Conservation (phyloP, 2,113 vertebrate genomes). For the Pristiophorus japonicus region DNA sequence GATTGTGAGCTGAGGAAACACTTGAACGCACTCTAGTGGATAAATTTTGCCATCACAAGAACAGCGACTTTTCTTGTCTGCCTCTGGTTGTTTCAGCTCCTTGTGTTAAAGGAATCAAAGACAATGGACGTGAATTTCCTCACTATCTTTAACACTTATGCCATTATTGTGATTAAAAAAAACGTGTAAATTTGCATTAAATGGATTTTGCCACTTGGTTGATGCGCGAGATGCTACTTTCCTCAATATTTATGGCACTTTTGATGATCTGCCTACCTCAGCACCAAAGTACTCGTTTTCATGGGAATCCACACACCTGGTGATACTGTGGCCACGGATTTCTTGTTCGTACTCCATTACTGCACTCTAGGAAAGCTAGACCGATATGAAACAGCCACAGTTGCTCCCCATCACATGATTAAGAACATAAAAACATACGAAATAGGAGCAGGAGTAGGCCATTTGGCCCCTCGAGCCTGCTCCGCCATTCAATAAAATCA, state of each 20-base stretch:
- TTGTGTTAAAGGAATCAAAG: background rate
- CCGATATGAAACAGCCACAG: background rate
- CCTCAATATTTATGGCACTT: background rate
- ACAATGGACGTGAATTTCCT: background rate
- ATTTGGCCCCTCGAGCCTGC: too few species aligned
- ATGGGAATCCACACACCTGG: background rate
- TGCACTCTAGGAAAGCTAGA: background rate
- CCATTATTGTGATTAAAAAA: background rate
- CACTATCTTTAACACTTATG: background rate
- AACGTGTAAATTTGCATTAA: background rate
- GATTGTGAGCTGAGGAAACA: background rate
- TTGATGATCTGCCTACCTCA: background rate
- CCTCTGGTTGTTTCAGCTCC: background rate
- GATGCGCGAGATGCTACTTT: background rate
- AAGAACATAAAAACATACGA: too few species aligned
- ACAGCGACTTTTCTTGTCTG: background rate
- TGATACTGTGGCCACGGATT: background rate
- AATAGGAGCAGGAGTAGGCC: too few species aligned
- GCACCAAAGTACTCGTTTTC: background rate
- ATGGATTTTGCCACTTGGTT: background rate
- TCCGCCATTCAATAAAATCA: too few species aligned
- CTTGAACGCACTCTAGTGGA: background rate
- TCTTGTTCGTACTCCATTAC: background rate
- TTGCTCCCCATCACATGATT: too few species aligned
- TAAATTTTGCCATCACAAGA: background rate